Base-by-base conservation (phyloP, 2,797 vertebrate genomes). In the Clamator glandarius region DNA sequence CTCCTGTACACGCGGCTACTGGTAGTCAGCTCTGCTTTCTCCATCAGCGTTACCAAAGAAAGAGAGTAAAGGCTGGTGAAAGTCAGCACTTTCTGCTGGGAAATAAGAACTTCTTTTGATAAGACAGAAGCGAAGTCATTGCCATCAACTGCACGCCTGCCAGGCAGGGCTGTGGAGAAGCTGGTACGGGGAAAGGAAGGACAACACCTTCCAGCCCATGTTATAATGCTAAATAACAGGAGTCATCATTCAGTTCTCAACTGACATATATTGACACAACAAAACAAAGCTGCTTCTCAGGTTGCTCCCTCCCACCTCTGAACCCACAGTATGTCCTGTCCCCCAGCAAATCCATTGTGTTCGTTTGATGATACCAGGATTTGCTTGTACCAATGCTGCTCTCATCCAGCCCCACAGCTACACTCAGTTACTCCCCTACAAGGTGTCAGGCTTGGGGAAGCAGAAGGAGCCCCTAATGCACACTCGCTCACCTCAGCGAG, bases 101-200 rank as follows among this genome's bases (percentile, higher is more conserved):
- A 89, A 76, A 55, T 0, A 3, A 4, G 61, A 59, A 14, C 12
- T 66, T 46, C 8, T 36, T 28, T 17, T 3, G 5, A 5, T 15
- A 20, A 87, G 41, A 63, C 25, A 67, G 20, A 69, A 23, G 23
- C 8, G 12, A 79, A 70, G 9, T 59, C 12, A 1, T 25, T 69
- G 62, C 20, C 1, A 0, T 5, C 2, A 0, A 14, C 41, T 0
- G 0, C 7, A 24, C 1, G 0, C 51, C 8, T 6, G 2, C 25
- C 55, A 24, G 0, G 2, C 39, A n/a, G 63, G n/a, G 44, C 31
- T 67, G 35, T 15, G 84, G 23, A 73, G 74, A 63, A 36, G 63
- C 5, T 48, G 44, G 15, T 23, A 44, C 15, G 44, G 44, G 25
- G 61, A 61, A 79, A 84, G 58, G n/a, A 54, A 69, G 36, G 64